Base-by-base conservation (phyloP, 2,797 vertebrate species). In the Poeciliopsis paucimaculata region DNA sequence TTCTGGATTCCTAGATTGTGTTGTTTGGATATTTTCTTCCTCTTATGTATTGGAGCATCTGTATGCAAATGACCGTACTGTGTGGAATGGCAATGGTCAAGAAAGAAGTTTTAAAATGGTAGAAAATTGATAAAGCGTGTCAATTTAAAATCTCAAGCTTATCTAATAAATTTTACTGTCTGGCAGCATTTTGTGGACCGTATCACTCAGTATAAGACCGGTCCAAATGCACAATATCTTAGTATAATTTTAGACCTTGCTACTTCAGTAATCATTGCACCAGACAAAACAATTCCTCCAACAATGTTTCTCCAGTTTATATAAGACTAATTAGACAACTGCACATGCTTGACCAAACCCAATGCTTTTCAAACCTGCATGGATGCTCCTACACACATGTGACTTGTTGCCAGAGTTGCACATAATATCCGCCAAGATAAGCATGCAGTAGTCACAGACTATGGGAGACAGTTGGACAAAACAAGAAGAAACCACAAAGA, bases 381-480 rank as follows among this genome's bases (percentile, higher is more conserved):
- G 26, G 68, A 71, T 45, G 26, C 23, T 71, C 41, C 41, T 71
- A n/a, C 68, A 45, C 12, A 43, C 11, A 45, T 8, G 23, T 8
- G 26, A n/a, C 28, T 16, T 43, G 28, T 12, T 70, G 6, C 66
- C 39, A 43, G 11, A n/a, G 66, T 15, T 26, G 66, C 23, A 43
- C 39, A 70, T 16, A 43, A 43, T n/a, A 20, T 4, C 23, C 2
- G 13, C 66, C 0, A 2, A 12, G 20, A 41, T 12, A 26, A 12
- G 26, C 20, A 71, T 28, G 41, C 68, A 71, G 66, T 43, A n/a
- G 43, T 70, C 66, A 43, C 23, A 70, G 66, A 43, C 66, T 70
- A 9, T 23, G 18, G 34, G 3, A 70, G 39, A 70, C 23, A 26
- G 39, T 12, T 11, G 39, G 45, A 71, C 23, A 71, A 71, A 71